Evolutionary conservation across 2,797 vertebrate genomes (phyloP).

Genomic region (Acropternis orthonyx): DNA sequence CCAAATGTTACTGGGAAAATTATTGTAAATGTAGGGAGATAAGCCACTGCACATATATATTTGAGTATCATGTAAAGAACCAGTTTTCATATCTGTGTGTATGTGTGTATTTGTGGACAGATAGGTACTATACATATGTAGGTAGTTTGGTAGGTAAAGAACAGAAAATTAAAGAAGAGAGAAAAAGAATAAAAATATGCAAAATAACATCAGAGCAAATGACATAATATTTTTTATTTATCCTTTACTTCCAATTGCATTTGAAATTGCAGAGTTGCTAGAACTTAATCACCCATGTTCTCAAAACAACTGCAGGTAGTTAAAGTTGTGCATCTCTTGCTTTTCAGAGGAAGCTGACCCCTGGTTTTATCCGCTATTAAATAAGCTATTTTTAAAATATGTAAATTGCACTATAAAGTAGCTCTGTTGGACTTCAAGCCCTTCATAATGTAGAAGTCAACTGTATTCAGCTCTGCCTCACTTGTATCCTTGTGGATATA

Average conservation of each 20-base stretch:
- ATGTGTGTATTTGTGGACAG: neutral
- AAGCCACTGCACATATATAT: neutral
- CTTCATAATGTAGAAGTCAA: neutral
- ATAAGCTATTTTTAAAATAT: slow-evolving; percentile 16
- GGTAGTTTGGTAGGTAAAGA: neutral
- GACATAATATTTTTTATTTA: slow-evolving; percentile 57
- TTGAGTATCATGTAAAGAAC: neutral
- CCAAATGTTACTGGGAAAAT: neutral
- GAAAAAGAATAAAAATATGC: slow-evolving; percentile 1
- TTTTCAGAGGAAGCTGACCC: slow-evolving; percentile 58
- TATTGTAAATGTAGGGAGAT: neutral
- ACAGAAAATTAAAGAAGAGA: slow-evolving; percentile 16
- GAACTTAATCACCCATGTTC: slow-evolving; percentile 60
- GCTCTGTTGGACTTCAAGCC: neutral
- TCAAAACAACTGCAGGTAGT: slow-evolving; percentile 68
- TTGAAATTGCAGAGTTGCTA: slow-evolving; percentile 66
- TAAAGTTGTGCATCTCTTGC: slow-evolving; percentile 31
- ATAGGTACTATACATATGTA: neutral
- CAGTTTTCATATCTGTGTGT: neutral
- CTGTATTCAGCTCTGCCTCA: neutral
- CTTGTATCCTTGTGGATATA: neutral
- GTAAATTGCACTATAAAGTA: neutral
- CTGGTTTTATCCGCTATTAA: slow-evolving; percentile 64
- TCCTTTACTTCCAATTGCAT: slow-evolving; percentile 26
- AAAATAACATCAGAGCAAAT: slow-evolving; percentile 38